Percentiles rank a stretch among this genome's conserved stretches.
Conservation (phyloP, 2,113 vertebrate genomes). For the Lagopus leucura region DNA sequence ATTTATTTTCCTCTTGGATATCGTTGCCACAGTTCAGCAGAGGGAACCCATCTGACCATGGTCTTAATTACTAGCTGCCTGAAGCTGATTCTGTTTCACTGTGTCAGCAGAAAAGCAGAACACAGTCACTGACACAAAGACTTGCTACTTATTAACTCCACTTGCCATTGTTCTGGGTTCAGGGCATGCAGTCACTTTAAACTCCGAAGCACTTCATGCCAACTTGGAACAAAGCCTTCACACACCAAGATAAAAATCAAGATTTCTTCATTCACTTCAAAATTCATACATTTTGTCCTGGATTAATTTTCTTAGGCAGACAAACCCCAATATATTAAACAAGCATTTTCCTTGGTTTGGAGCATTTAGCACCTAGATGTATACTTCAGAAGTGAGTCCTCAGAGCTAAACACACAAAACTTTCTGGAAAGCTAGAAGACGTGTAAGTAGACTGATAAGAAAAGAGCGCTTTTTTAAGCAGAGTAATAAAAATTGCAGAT, state of each 20-base stretch:
- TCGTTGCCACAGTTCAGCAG: not conserved
- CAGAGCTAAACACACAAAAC: not conserved
- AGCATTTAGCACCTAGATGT: not conserved
- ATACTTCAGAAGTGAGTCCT: not conserved
- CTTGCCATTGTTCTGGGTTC: not conserved
- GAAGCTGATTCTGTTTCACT: not conserved
- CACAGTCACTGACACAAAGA: not conserved
- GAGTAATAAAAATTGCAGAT: not conserved
- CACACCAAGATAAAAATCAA: not conserved
- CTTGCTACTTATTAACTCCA: not conserved
- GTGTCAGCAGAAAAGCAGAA: slow-evolving; percentile 12
- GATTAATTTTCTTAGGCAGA: slow-evolving; percentile 43
- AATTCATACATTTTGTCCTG: slow-evolving; percentile 32
- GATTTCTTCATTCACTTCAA: slow-evolving; percentile 8
- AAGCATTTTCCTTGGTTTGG: not conserved
- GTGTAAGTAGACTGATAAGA: not conserved
- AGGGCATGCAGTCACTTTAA: slow-evolving; percentile 20
- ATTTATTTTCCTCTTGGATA: not conserved
- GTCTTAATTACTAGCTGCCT: slow-evolving; percentile 1
- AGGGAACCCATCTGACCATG: not conserved
- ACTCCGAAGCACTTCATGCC: not conserved
- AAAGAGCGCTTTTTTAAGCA: not conserved
- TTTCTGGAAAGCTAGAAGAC: slow-evolving; percentile 27
- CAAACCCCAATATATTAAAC: not conserved
- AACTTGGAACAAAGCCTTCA: slow-evolving; percentile 26